Evolutionary conservation across 2,797 vertebrate species (phyloP).

Genomic region (Coranthus polyacanthus): DNA sequence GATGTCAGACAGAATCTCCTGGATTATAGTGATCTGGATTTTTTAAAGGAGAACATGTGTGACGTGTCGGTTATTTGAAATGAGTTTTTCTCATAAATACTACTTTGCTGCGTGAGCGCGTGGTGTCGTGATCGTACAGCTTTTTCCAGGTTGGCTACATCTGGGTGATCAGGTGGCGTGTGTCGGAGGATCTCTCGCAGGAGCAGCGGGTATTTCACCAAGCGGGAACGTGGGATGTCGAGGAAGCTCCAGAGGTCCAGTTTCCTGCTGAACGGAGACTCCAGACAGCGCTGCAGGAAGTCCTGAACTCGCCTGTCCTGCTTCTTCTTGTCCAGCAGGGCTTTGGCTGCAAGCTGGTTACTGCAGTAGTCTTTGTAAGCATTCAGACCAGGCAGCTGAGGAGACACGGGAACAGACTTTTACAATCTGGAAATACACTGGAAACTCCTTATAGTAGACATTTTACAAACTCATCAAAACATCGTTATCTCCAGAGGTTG

Average conservation of each 20-base stretch:
- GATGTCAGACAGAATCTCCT: constrained; percentile 94
- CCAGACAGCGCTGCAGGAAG: constrained; percentile 95
- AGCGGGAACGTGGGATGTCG: constrained; percentile 94
- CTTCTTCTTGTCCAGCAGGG: constrained; percentile 95
- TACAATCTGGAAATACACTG: too few species aligned
- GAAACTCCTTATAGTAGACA: too few species aligned
- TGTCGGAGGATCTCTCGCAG: constrained; percentile 94
- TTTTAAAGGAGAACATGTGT: constrained; percentile 25
- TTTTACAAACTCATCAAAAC: too few species aligned
- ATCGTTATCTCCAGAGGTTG: too few species aligned
- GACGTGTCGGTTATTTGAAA: too few species aligned
- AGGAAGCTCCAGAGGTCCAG: constrained; percentile 98
- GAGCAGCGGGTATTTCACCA: constrained; percentile 96
- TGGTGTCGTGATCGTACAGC: constrained; percentile 83
- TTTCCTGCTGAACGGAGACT: constrained; percentile 98
- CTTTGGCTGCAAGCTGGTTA: constrained; percentile 96
- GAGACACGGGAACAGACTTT: neutral
- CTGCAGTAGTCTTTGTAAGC: constrained; percentile 96
- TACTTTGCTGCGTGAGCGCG: too few species aligned
- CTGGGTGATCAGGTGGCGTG: constrained; percentile 91
- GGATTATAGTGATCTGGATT: constrained; percentile 92
- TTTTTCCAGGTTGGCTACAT: constrained; percentile 87
- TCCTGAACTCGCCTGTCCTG: constrained; percentile 94
- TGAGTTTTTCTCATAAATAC: too few species aligned
- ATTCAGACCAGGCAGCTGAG: constrained; percentile 92